phyloP scores from a whole-genome alignment of 2,888 invertebrate species.

The Dicranocentrus wangi region DNA sequence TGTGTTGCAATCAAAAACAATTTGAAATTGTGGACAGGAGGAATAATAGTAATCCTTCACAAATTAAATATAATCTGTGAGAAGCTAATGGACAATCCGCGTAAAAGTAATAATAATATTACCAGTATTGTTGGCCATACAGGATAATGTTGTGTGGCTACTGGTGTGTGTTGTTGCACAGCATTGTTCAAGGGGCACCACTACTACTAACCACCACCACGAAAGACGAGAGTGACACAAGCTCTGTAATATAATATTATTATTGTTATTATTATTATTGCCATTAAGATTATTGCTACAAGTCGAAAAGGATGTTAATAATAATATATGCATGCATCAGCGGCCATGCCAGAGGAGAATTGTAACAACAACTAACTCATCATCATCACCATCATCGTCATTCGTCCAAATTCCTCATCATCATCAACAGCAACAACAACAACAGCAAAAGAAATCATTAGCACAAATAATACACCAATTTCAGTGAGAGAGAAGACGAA shows the following conservation, averaged over 20 bases:
- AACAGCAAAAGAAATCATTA: constrained; percentile 47
- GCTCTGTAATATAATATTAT: constrained; percentile 9
- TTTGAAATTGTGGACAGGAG: too few species aligned
- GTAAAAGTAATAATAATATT: background rate
- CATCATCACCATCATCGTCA: constrained; percentile 25
- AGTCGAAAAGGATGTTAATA: constrained; percentile 42
- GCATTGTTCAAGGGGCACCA: too few species aligned
- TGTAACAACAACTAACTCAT: constrained; percentile 35
- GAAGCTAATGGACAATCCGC: constrained; percentile 3
- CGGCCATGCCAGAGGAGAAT: constrained; percentile 34
- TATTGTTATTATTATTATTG: constrained; percentile 46
- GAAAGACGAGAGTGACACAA: constrained; percentile 16
- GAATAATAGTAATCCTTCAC: too few species aligned
- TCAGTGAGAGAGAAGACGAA: constrained; percentile 9
- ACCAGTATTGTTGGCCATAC: too few species aligned
- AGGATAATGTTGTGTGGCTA: too few species aligned
- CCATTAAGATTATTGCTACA: constrained; percentile 49
- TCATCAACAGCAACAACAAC: constrained; percentile 22
- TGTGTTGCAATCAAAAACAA: too few species aligned
- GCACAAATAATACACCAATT: constrained; percentile 37
- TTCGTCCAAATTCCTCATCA: constrained; percentile 4
- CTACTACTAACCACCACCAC: background rate
- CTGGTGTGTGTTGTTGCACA: too few species aligned
- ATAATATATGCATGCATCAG: constrained; percentile 50
- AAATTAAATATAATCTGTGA: too few species aligned